Evolutionary conservation across 1,140 invertebrate species (phyloP), one percentile per base, ranked within the genome.

Genomic region (Microplitis demolitor): DNA sequence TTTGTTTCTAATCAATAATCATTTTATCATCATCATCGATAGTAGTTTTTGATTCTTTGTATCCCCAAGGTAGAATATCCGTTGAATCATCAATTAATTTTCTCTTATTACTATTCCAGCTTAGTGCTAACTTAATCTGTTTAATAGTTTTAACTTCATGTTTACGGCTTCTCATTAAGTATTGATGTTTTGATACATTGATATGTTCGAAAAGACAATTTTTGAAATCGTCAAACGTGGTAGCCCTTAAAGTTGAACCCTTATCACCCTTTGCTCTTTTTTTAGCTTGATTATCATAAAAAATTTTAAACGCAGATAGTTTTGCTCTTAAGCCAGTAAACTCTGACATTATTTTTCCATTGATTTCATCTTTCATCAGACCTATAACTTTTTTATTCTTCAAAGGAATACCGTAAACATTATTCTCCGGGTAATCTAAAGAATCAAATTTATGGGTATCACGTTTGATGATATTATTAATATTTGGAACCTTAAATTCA

Each of bases 321-420:
- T 45, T 6, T 9, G 4, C 4, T 45, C 39, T 45, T 0, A 45
- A 11, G 11, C 39, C 39, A 6, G 11, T 11, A 45, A 45, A 45
- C 11, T 45, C 39, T 0, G 39, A 45, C 39, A 45, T 45, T 24
- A 24, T 24, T 24, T 24, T 24, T 24, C 24, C 24, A 24, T 24
- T 24, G 24, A 24, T 24, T 24, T 45, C 75, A 67, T 76, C 69
- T 13, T 71, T 76, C 62, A 75, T 75, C 4, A 72, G 31, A n/a
- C 69, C 66, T 4, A 72, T 0, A 0, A 75, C 61, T 73, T 76
- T 74, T 54, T 74, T 67, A 71, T 74, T 75, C 51, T 45, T 33
- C 24, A 24, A 24, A 1, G 71, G 74, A 11, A 73, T 70, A 8
- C 64, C 14, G 68, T 68, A 73, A 73, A n/a, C 14, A n/a, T 66